Evolutionary conservation across 2,113 vertebrate species (phyloP).

Genomic region (Turdus rufiventris): DNA sequence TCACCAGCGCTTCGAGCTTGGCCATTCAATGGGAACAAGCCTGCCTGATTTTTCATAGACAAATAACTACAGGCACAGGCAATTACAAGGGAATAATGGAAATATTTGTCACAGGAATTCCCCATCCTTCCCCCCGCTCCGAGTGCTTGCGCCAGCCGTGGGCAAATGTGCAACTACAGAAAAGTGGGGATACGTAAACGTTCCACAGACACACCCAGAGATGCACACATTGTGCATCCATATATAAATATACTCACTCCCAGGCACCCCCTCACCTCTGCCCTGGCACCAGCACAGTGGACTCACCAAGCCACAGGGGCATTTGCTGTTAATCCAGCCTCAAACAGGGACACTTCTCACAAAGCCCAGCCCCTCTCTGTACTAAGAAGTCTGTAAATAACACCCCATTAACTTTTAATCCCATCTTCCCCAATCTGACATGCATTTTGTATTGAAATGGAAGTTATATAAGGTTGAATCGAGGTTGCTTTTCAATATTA

Average conservation of each 20-base stretch:
- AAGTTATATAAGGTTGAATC: slow-evolving; percentile 42
- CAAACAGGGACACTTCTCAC: background rate
- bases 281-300: background rate
- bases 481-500: slow-evolving; percentile 46
- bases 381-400: slow-evolving; percentile 27
- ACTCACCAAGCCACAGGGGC: background rate
- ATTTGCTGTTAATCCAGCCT: background rate
- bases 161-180: rapidly evolving
- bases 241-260: rapidly evolving
- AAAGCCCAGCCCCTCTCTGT: background rate
- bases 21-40: background rate
- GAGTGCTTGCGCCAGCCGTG: background rate
- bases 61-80: background rate
- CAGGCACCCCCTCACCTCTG: background rate
- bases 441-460: background rate
- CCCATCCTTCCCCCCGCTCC: too few relatives aligned
- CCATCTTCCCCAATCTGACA: background rate
- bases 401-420: slow-evolving; percentile 8
- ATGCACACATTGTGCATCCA: rapidly evolving
- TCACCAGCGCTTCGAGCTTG: background rate
- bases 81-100: background rate
- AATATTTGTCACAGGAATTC: background rate
- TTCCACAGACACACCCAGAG: background rate
- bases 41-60: background rate
- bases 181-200: rapidly evolving